Evolutionary conservation across 2,113 vertebrate genomes (phyloP).

Genomic region (Nycticebus coucang): DNA sequence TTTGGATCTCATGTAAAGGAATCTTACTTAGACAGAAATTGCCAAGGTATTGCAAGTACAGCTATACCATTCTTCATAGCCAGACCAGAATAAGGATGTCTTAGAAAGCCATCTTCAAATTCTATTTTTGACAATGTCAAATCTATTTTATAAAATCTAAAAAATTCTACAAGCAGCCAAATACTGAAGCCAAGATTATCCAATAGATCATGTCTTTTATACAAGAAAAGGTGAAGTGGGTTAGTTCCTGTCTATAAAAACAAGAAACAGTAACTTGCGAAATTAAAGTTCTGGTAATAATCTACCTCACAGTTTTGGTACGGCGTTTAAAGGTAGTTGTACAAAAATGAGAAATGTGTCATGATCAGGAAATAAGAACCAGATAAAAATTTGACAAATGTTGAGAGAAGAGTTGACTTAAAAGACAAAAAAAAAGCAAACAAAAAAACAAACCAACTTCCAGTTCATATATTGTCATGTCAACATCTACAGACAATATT

Average conservation of each 20-base stretch:
- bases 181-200: background rate
- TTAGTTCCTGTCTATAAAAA: background rate
- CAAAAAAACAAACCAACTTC: background rate
- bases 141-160: slow-evolving; percentile 42
- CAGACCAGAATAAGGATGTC: slow-evolving; percentile 15
- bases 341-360: background rate
- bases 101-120: slow-evolving; percentile 55
- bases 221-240: background rate
- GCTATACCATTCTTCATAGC: background rate
- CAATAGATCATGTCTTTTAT: background rate
- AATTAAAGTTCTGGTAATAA: slow-evolving; percentile 4
- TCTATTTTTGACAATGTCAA: slow-evolving; percentile 61
- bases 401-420: background rate
- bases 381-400: slow-evolving; percentile 17
- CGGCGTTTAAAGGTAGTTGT: background rate
- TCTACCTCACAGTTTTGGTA: background rate
- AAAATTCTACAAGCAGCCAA: slow-evolving; percentile 22
- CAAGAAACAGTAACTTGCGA: slow-evolving; percentile 10
- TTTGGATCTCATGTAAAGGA: background rate
- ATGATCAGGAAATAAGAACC: background rate
- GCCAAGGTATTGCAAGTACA: background rate
- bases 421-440: background rate
- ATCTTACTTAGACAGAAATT: slow-evolving; percentile 16
- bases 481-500: background rate
- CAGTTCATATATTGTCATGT: background rate